Conservation (phyloP, 2,888 invertebrate species). For the Lasioglossum vierecki region DNA sequence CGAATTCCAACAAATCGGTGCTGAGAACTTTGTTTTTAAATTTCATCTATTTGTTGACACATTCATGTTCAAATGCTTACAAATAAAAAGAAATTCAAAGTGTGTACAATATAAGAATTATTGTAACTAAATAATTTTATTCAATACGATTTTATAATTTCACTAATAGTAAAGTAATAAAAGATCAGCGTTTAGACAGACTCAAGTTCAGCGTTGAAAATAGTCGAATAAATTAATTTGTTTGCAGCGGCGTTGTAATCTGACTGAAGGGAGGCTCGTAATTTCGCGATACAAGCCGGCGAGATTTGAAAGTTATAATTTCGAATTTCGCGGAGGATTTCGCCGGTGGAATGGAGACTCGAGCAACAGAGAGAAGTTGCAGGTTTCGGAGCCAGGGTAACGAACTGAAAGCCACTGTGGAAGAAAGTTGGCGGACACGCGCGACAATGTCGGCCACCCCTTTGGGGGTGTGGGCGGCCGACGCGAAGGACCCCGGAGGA, state of each 20-base stretch:
- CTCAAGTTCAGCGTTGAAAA: neutral
- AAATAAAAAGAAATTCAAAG: too few relatives aligned
- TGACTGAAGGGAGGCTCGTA: neutral
- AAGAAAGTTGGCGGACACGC: constrained; percentile 44
- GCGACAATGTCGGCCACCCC: constrained; percentile 25
- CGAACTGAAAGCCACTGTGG: constrained; percentile 59
- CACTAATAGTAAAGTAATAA: too few relatives aligned
- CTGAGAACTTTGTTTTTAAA: too few relatives aligned
- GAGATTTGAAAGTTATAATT: neutral
- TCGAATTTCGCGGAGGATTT: neutral
- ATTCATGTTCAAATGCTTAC: too few relatives aligned
- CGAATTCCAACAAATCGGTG: too few relatives aligned
- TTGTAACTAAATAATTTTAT: too few relatives aligned
- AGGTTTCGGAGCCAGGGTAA: neutral
- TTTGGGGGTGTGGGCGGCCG: neutral
- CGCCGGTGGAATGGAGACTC: neutral
- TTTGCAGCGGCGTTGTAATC: neutral
- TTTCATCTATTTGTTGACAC: too few relatives aligned
- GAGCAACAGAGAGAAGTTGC: neutral
- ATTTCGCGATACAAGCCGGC: neutral
- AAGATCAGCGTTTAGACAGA: too few relatives aligned
- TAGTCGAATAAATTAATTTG: neutral
- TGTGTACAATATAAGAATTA: too few relatives aligned
- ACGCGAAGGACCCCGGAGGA: constrained; percentile 34
- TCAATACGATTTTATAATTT: too few relatives aligned